These are phyloP conservation scores for Lasius fuliginosus DNA, from an alignment of 2,888 invertebrate genomes.

Conservation along the genomic window DNA sequence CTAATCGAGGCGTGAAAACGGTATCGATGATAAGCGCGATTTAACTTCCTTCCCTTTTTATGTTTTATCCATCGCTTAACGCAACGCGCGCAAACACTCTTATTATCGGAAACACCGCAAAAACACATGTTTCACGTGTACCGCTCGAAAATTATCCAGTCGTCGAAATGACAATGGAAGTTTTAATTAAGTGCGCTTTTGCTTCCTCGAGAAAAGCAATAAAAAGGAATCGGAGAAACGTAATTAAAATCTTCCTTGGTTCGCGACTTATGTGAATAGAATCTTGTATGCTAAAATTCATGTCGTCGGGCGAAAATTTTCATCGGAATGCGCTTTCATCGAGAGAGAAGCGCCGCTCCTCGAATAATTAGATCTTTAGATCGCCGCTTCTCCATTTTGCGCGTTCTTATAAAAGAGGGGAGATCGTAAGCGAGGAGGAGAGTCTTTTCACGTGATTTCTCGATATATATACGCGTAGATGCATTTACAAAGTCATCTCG, in stretches of 20 bases:
- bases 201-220: not conserved
- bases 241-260: not conserved
- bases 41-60: constrained; percentile 57
- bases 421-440: not conserved
- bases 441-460: constrained; percentile 25
- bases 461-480: constrained; percentile 13
- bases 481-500: constrained; percentile 24
- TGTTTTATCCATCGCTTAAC: constrained; percentile 49
- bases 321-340: not conserved
- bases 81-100: constrained; percentile 16
- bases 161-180: not conserved
- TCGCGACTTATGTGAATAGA: not conserved
- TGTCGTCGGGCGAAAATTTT: not conserved
- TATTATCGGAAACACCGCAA: constrained; percentile 19
- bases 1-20: constrained; percentile 50
- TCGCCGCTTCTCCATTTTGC: not conserved
- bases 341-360: not conserved
- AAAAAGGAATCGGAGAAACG: not conserved
- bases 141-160: not conserved
- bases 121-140: not conserved
- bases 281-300: not conserved
- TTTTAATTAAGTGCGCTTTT: not conserved
- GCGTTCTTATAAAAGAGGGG: not conserved
- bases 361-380: constrained; percentile 38
- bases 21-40: constrained; percentile 56